Evolutionary conservation across 2,113 vertebrate species (phyloP), one percentile per base, ranked within the genome.

Genomic region (Beaufortia kweichowensis): DNA sequence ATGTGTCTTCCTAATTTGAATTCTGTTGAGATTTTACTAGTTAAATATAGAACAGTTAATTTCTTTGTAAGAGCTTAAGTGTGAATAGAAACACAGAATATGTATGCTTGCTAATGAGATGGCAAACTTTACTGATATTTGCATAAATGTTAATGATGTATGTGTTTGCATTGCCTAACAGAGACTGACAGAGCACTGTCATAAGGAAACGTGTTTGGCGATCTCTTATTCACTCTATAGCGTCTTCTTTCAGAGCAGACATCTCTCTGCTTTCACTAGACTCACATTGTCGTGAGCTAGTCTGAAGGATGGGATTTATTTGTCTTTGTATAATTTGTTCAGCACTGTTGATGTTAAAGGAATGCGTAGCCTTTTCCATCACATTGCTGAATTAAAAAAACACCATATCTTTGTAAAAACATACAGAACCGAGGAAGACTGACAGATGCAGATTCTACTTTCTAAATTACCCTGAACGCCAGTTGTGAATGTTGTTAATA

Each of bases 341-440:
- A 67, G 82, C 21, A 41, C 70, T 60, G 39, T 82, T 84, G 86
- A 80, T 75, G 81, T 84, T 85, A 48, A 72, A 77, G 64, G 60
- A 84, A 53, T 65, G 35, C 68, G 77, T 50, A 35, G 60, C 24
- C 79, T 76, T 35, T 82, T 69, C 64, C 39, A 62, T 59, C 26
- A 23, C 48, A 11, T 5, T 11, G 77, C 24, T 67, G 78, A 65
- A 60, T 33, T 46, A 70, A 77, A 85, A 84, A 75, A 28, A 12
- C 15, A 15, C 14, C 50, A 70, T 77, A 82, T 79, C 63, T 63
- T 75, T 65, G 71, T 39, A 76, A 68, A 79, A 79, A 71, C 67
- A 80, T 73, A 82, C 53, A 66, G 8, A 67, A 43, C 77, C 62
- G 19, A 33, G 46, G 41, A 26, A 12, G 43, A 80, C 68, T 33